Evolutionary conservation across 2,113 vertebrate genomes (phyloP).

Genomic region (Eublepharis macularius): DNA sequence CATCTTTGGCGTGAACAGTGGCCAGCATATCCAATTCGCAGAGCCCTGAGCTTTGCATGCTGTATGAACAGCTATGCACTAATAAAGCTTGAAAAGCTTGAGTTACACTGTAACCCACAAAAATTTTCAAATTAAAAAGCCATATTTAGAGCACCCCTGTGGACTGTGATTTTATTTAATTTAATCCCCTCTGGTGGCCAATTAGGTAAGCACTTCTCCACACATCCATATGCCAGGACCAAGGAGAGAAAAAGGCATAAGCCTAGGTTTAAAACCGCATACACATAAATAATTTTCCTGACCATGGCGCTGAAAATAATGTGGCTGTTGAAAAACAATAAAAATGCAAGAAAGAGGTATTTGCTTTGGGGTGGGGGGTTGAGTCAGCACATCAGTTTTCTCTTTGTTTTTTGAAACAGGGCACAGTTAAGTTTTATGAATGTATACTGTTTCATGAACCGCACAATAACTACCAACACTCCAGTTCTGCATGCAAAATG

Average conservation of each 20-base stretch:
- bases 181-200: constrained; percentile 82
- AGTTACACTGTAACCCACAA: constrained; percentile 82
- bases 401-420: constrained; percentile 40
- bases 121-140: constrained; percentile 85
- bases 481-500: constrained; percentile 38
- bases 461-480: constrained; percentile 42
- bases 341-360: constrained; percentile 51
- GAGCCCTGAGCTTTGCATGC: constrained; percentile 61
- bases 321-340: constrained; percentile 67
- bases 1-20: constrained; percentile 25
- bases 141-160: constrained; percentile 78
- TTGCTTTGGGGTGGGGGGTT: too few species aligned
- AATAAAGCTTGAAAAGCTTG: constrained; percentile 83
- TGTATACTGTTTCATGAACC: constrained; percentile 46
- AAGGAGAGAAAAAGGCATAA: constrained; percentile 30
- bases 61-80: constrained; percentile 62
- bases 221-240: constrained; percentile 59
- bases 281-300: constrained; percentile 72
- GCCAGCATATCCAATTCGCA: constrained; percentile 9
- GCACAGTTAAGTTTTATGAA: constrained; percentile 59
- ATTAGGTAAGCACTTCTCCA: constrained; percentile 78
- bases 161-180: constrained; percentile 82
- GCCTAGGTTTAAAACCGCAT: constrained; percentile 47
- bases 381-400: too few species aligned
- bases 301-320: constrained; percentile 68